Evolutionary conservation across 2,888 invertebrate species (phyloP).

Genomic region (Ochropacha duplaris): DNA sequence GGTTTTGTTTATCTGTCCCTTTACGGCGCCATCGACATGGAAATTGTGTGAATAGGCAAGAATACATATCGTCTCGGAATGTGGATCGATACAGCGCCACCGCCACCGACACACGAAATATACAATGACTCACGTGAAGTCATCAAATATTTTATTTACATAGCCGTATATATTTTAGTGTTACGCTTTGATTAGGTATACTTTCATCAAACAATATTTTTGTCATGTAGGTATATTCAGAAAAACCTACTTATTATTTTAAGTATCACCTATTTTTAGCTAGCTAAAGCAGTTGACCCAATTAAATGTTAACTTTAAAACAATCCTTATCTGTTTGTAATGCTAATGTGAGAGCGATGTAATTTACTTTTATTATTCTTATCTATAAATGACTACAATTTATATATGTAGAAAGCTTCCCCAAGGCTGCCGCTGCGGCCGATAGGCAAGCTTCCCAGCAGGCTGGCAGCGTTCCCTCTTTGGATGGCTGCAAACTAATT

Average conservation of each 20-base stretch:
- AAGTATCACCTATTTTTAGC: not conserved
- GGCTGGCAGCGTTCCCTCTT: no score
- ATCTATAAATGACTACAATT: no score
- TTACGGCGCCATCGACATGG: constrained; percentile 28
- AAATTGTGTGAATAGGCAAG: not conserved
- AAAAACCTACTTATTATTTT: no score
- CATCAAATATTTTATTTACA: not conserved
- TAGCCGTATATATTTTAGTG: not conserved
- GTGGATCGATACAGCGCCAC: not conserved
- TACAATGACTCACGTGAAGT: not conserved
- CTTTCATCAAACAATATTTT: no score
- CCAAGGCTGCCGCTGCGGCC: no score
- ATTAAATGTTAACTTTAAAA: not conserved
- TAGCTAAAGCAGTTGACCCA: not conserved
- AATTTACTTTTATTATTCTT: not conserved
- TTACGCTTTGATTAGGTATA: not conserved
- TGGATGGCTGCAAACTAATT: no score
- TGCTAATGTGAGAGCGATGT: not conserved
- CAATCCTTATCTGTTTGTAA: not conserved
- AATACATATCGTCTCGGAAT: not conserved
- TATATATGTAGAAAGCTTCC: no score
- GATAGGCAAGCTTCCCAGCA: no score
- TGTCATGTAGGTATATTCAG: no score
- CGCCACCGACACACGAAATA: not conserved
- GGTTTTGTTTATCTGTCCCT: constrained; percentile 45